These are phyloP conservation scores for Alentia gelatinosa DNA, from an alignment of 2,888 invertebrate species.

Conservation along the genomic window DNA sequence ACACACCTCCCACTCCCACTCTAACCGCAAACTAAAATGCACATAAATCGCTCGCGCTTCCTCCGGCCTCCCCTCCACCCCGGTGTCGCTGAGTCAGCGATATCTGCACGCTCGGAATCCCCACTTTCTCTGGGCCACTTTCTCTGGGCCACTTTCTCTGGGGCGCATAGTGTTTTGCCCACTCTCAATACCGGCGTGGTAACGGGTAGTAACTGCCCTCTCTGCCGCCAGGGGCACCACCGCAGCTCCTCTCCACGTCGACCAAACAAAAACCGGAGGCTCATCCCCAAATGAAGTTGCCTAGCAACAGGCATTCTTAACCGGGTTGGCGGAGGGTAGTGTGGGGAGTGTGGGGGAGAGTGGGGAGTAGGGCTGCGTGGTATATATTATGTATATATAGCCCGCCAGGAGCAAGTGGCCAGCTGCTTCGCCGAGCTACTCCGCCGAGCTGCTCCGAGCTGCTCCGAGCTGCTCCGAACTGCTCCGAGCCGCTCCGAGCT, in stretches of 20 bases:
- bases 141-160: no score
- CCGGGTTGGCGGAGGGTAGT: constrained; percentile 13
- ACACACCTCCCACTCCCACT: no score
- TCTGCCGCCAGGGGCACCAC: background rate
- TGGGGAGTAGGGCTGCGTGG: background rate
- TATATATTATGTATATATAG: constrained; percentile 42
- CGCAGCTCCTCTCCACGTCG: background rate
- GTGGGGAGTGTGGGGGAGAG: background rate
- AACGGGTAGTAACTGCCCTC: background rate
- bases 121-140: no score
- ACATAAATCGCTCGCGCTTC: no score
- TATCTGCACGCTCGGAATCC: background rate
- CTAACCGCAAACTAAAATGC: no score
- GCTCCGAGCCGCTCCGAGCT: no score
- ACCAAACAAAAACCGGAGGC: background rate
- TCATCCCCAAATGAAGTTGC: constrained; percentile 53
- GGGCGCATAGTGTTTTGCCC: no score
- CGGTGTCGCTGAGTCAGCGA: background rate
- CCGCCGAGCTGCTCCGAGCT: background rate
- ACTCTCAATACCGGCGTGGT: no score
- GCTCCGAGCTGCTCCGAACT: no score
- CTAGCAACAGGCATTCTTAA: constrained; percentile 54
- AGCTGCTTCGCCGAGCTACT: background rate
- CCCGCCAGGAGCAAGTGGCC: background rate
- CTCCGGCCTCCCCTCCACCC: background rate